Percentiles rank a stretch among this genome's conserved stretches.
phyloP scores from a whole-genome alignment of 2,888 invertebrate genomes.

The Apamea monoglypha region DNA sequence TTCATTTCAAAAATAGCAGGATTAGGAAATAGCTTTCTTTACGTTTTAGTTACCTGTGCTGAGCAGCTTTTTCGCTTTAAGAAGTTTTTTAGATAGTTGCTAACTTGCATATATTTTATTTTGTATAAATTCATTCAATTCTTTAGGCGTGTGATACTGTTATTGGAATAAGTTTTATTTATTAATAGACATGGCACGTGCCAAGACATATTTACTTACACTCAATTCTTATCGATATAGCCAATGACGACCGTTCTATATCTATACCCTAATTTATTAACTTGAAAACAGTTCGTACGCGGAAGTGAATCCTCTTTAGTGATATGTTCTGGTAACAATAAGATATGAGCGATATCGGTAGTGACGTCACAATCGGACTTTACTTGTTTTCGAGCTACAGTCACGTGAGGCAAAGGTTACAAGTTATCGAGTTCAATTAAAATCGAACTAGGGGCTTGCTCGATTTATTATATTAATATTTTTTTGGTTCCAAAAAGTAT shows the following conservation, averaged over 20 bases:
- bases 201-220: constrained; percentile 16
- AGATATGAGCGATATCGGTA: constrained; percentile 36
- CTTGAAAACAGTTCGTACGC: constrained; percentile 43
- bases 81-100: not conserved
- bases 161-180: not conserved
- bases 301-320: constrained; percentile 44
- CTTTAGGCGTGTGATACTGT: not conserved
- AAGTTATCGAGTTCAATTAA: constrained; percentile 50
- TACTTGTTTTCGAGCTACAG: constrained; percentile 56
- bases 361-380: constrained; percentile 49
- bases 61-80: not conserved
- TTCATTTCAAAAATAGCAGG: not conserved
- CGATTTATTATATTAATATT: constrained; percentile 39
- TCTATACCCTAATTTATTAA: constrained; percentile 26
- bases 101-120: not conserved
- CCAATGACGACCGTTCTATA: not conserved
- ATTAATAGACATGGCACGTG: not conserved
- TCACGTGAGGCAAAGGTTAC: constrained; percentile 62
- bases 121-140: not conserved
- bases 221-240: not conserved
- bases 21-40: not conserved
- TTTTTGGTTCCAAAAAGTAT: constrained; percentile 24
- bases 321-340: constrained; percentile 22
- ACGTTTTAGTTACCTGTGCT: not conserved
- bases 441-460: constrained; percentile 27